Percentiles rank a stretch among this genome's conserved stretches.
These are phyloP conservation scores for Gastrophryne carolinensis DNA, from an alignment of 2,797 vertebrate species.

Conservation along the genomic window DNA sequence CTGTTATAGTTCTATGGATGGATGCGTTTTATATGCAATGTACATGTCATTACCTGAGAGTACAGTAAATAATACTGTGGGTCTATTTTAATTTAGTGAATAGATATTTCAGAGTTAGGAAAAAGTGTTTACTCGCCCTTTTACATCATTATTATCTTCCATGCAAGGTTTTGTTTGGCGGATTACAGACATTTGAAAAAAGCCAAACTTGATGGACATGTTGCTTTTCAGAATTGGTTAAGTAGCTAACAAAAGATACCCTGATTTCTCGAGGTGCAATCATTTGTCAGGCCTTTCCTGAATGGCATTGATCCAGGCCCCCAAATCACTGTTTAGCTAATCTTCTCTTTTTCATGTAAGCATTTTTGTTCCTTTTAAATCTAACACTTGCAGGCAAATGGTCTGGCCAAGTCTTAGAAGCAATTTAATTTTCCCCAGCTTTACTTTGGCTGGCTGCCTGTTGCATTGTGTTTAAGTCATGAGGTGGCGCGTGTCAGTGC, in stretches of 20 bases:
- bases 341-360: slow-evolving; percentile 1
- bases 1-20: too few relatives aligned
- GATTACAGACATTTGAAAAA: too few relatives aligned
- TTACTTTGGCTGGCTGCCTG: slow-evolving; percentile 47
- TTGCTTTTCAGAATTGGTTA: too few relatives aligned
- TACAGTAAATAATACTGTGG: too few relatives aligned
- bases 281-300: background rate
- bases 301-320: background rate
- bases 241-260: background rate
- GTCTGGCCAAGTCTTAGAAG: slow-evolving; percentile 3
- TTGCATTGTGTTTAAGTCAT: slow-evolving; percentile 57
- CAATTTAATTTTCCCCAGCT: background rate
- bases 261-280: background rate
- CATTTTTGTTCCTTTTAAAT: background rate
- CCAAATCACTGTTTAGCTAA: background rate
- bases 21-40: too few relatives aligned
- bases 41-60: too few relatives aligned
- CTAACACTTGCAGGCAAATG: background rate
- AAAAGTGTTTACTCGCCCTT: too few relatives aligned
- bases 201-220: too few relatives aligned
- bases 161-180: too few relatives aligned
- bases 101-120: too few relatives aligned
- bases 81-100: too few relatives aligned
- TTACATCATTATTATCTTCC: too few relatives aligned
- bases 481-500: slow-evolving; percentile 52